A percentile compares a stretch with the other conserved stretches of the same genome.
Evolutionary conservation across 1,140 invertebrate genomes (phyloP).

Genomic region (Formica selysi): DNA sequence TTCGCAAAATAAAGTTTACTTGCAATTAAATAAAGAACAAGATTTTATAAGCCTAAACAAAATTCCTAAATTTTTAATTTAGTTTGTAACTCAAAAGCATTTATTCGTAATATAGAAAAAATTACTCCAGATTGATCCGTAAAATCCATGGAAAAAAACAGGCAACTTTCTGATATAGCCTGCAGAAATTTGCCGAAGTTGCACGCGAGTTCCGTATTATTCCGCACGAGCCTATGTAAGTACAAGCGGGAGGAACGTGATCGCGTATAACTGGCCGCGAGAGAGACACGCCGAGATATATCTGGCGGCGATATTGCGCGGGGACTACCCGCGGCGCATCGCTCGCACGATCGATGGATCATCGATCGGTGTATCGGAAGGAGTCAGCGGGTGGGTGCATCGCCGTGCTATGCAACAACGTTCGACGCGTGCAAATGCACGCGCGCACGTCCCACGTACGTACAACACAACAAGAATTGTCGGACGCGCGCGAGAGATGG

Average conservation of each 20-base stretch:
- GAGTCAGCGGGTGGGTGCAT: slow-evolving; percentile 68
- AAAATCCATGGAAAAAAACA: background rate
- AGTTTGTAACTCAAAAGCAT: background rate
- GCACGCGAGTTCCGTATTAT: slow-evolving; percentile 20
- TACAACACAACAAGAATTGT: slow-evolving; percentile 42
- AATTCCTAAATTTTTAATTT: background rate
- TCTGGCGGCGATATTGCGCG: slow-evolving; percentile 69
- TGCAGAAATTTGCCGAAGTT: background rate
- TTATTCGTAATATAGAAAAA: background rate
- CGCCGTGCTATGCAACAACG: slow-evolving; percentile 48
- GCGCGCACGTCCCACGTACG: slow-evolving; percentile 46
- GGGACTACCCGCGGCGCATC: slow-evolving; percentile 71
- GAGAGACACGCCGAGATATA: slow-evolving; percentile 69
- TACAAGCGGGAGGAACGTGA: slow-evolving; percentile 63
- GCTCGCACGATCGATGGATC: slow-evolving; percentile 76
- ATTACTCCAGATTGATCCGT: background rate
- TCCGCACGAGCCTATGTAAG: slow-evolving; percentile 26
- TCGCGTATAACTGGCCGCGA: slow-evolving; percentile 67
- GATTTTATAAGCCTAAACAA: background rate
- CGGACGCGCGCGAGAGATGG: slow-evolving; percentile 39
- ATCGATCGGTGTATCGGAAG: slow-evolving; percentile 68
- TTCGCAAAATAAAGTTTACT: background rate
- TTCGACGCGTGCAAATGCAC: slow-evolving; percentile 43
- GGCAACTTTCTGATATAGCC: background rate
- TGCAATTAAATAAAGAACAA: background rate